Evolutionary conservation across 2,113 vertebrate species (phyloP).

Genomic region (Chrysochloris asiatica): DNA sequence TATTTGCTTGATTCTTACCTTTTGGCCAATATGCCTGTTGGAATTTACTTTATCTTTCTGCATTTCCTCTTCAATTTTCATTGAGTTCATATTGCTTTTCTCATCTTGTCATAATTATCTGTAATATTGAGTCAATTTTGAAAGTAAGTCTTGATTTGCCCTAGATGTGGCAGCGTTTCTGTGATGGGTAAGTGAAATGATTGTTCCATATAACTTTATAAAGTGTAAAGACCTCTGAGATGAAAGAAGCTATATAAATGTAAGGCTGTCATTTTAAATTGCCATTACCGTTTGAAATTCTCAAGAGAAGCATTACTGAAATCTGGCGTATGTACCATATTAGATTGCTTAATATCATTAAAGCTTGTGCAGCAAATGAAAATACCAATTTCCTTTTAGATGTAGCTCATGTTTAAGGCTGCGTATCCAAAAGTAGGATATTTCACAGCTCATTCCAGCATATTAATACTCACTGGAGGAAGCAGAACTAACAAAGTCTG

Average conservation of each 20-base stretch:
- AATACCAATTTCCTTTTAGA: conserved; percentile 75
- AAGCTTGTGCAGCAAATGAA: conserved; percentile 77
- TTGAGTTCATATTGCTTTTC: conserved; percentile 45
- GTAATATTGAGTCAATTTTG: conserved; percentile 63
- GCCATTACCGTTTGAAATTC: conserved; percentile 76
- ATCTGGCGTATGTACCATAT: conserved; percentile 75
- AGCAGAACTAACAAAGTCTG: conserved; percentile 73
- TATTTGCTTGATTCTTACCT: conserved; percentile 52
- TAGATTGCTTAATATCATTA: conserved; percentile 81
- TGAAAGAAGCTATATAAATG: conserved; percentile 75
- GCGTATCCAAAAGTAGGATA: conserved; percentile 51
- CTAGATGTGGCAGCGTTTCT: conserved; percentile 73
- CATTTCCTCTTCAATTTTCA: conserved; percentile 57
- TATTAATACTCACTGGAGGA: conserved; percentile 64
- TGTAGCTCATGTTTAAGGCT: conserved; percentile 69
- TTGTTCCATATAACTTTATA: conserved; percentile 74
- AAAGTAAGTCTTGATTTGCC: conserved; percentile 66
- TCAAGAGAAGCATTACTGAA: conserved; percentile 79
- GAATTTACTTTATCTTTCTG: conserved; percentile 47
- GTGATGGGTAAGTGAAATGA: conserved; percentile 73
- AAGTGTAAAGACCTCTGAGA: conserved; percentile 77
- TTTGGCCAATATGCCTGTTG: not conserved
- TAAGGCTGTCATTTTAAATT: conserved; percentile 81
- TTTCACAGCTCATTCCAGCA: conserved; percentile 45
- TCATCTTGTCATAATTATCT: conserved; percentile 70